Evolutionary conservation across 2,888 invertebrate species (phyloP), one percentile per base, ranked within the genome.

Genomic region (Thalpophila matura): DNA sequence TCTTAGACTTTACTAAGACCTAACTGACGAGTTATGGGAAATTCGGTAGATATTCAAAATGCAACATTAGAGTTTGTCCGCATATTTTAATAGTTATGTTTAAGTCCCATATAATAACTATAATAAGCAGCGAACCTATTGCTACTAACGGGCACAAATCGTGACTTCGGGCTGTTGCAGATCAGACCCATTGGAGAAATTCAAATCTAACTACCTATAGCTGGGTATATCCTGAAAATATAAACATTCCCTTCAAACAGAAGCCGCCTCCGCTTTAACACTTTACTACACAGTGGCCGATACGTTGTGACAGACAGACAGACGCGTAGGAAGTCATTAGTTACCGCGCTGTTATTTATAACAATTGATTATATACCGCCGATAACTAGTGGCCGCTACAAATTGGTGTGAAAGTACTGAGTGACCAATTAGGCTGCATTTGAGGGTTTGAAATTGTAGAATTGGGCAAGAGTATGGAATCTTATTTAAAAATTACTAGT

Each of bases 281-380:
- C 35, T 81, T 51, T 47, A 60, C 35, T 43, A 74, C 49, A 61
- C 58, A 65, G 64, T 61, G 74, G 71, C 64, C 77, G 83, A 81
- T 78, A 80, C 79, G 84, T 80, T 84, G 84, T 85, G 88, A 89
- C 88, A 90, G 87, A 88, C 87, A 82, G 83, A 79, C 86, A 78
- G 87, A 78, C 88, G 84, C 83, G 83, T 83, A 86, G 89, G 89
- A 89, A 88, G 88, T 89, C 90, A 89, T 90, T 90, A 90, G 89
- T 88, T 81, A 88, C 82, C 80, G 82, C 77, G 64, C 70, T 60
- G 74, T 80, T 86, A 86, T 86, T 84, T 83, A 82, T 86, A 86
- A 82, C 80, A 76, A 78, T 76, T 78, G 74, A 78, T 79, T 77
- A 62, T 70, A n/a, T 65, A 65, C 59, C 7, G 9, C 20, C 45